These are phyloP conservation scores for Sorex araneus DNA, from an alignment of 2,113 vertebrate genomes.

Conservation along the genomic window DNA sequence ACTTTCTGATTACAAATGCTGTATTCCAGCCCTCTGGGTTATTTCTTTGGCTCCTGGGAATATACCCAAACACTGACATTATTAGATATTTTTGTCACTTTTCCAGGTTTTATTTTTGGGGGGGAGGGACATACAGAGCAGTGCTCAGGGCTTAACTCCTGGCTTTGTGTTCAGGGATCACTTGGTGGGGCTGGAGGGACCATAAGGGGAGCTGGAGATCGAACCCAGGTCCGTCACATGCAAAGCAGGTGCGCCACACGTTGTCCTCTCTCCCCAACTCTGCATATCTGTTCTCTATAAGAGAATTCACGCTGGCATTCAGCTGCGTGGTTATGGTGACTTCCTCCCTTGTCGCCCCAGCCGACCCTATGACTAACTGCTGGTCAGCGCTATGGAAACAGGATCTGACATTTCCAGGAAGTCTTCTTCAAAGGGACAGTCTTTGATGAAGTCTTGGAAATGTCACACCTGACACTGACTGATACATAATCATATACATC, in stretches of 20 bases:
- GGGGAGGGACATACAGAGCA: no score
- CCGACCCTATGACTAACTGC: not conserved
- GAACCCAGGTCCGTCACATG: not conserved
- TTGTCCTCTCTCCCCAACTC: no score
- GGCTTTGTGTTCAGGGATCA: no score
- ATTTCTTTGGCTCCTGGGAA: no score
- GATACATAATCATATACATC: not conserved
- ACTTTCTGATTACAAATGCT: no score
- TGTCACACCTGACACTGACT: not conserved
- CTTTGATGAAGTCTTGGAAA: slow-evolving; percentile 13
- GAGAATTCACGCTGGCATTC: not conserved
- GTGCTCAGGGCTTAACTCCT: no score
- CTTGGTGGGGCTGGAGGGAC: no score
- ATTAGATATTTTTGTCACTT: no score
- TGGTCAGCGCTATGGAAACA: not conserved
- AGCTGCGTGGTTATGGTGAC: not conserved
- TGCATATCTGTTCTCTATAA: not conserved
- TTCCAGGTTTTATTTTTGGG: no score
- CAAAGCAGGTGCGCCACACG: no score
- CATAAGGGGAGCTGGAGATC: not conserved
- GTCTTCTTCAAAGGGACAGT: not conserved
- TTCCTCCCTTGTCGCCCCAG: not conserved
- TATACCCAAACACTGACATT: no score
- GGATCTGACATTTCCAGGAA: not conserved
- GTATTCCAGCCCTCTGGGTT: no score